Percentiles rank a stretch among this genome's conserved stretches.
phyloP scores from a whole-genome alignment of 1,140 invertebrate genomes.

The Ips nitidus region DNA sequence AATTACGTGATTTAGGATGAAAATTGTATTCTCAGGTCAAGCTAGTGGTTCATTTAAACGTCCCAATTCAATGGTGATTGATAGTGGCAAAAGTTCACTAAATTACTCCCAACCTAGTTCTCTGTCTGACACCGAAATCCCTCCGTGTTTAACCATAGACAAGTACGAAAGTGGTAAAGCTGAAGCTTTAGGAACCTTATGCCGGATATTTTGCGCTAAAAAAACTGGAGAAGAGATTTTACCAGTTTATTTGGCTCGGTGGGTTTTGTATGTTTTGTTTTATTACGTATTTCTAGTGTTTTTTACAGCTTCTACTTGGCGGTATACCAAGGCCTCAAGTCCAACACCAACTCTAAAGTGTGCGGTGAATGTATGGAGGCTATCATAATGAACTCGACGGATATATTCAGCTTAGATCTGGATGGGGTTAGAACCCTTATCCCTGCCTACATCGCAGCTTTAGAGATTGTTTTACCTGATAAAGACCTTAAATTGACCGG shows the following conservation, averaged over 20 bases:
- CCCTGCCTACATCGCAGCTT: slow-evolving; percentile 83
- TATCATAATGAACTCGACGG: slow-evolving; percentile 77
- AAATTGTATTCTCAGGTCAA: slow-evolving; percentile 34
- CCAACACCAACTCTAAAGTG: slow-evolving; percentile 58
- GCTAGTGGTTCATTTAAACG: slow-evolving; percentile 43
- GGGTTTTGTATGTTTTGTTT: slow-evolving; percentile 1
- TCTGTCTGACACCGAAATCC: slow-evolving; percentile 57
- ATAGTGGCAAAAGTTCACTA: slow-evolving; percentile 43
- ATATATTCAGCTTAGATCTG: slow-evolving; percentile 85
- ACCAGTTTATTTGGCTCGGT: slow-evolving; percentile 87
- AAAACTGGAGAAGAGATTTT: slow-evolving; percentile 94
- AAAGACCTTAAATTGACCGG: slow-evolving; percentile 68
- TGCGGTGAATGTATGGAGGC: slow-evolving; percentile 74
- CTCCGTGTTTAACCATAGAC: slow-evolving; percentile 61
- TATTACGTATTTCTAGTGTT: neutral
- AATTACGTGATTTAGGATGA: neutral
- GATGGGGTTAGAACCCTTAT: slow-evolving; percentile 80
- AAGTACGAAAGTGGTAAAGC: slow-evolving; percentile 84
- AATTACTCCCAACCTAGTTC: slow-evolving; percentile 58
- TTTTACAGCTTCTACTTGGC: slow-evolving; percentile 78
- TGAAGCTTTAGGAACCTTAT: slow-evolving; percentile 92
- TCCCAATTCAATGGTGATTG: slow-evolving; percentile 49
- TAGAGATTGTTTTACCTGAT: slow-evolving; percentile 75
- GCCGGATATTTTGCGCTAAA: slow-evolving; percentile 94
- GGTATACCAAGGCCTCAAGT: slow-evolving; percentile 76